These are phyloP conservation scores for Actinemys pallida DNA, from an alignment of 2,113 vertebrate genomes.

Conservation along the genomic window DNA sequence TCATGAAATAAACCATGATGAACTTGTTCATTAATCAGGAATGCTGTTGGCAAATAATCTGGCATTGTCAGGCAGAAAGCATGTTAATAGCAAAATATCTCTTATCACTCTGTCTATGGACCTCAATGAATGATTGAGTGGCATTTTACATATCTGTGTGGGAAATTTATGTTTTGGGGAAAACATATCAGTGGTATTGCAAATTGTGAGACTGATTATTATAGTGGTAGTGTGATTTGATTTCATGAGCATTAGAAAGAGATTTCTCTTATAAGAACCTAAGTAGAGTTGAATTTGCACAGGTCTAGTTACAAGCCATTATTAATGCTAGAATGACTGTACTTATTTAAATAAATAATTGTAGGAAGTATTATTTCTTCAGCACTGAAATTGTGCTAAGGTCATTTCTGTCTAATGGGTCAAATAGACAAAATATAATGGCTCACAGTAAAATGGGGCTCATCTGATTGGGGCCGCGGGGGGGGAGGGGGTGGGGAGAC, in stretches of 20 bases:
- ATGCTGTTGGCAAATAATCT: not conserved
- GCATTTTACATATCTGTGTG: not conserved
- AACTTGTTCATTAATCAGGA: not conserved
- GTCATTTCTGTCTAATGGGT: not conserved
- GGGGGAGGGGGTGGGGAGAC: no score
- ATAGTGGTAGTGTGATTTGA: not conserved
- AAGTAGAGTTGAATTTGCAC: not conserved
- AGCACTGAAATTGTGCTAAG: not conserved
- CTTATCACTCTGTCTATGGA: not conserved
- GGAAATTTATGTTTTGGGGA: not conserved
- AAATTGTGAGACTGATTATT: not conserved
- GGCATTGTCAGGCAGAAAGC: not conserved
- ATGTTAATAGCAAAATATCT: not conserved
- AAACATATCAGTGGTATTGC: not conserved
- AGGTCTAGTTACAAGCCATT: not conserved
- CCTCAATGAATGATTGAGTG: not conserved
- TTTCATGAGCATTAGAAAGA: rapidly evolving
- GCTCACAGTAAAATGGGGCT: not conserved
- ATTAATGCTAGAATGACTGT: not conserved
- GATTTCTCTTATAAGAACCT: not conserved
- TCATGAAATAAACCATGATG: not conserved
- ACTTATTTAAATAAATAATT: not conserved
- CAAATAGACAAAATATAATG: not conserved
- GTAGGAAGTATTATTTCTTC: not conserved
- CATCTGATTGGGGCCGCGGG: not conserved